Percentiles rank a stretch among this genome's conserved stretches.
These are phyloP conservation scores for Amphipyra tragopoginis DNA, from an alignment of 2,888 invertebrate genomes.

Conservation along the genomic window DNA sequence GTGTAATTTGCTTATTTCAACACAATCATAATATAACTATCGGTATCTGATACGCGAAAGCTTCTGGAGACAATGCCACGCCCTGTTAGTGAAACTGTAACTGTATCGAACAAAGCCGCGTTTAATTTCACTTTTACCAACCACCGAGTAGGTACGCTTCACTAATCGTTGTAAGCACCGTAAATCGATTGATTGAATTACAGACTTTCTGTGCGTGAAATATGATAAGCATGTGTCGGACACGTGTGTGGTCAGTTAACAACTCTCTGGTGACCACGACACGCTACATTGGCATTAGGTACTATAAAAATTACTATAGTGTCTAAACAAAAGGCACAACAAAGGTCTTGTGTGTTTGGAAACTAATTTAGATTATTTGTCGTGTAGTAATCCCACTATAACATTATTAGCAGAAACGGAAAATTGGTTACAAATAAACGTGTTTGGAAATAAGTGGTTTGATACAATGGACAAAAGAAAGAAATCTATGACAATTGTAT, in stretches of 20 bases:
- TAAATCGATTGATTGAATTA: constrained; percentile 77
- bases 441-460: constrained; percentile 23
- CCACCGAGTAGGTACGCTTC: constrained; percentile 72
- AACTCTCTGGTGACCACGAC: constrained; percentile 6
- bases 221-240: constrained; percentile 58
- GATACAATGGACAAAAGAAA: constrained; percentile 32
- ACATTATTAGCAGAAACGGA: neutral
- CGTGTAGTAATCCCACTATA: neutral
- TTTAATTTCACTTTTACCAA: constrained; percentile 82
- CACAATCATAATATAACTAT: constrained; percentile 14
- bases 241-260: constrained; percentile 31
- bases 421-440: neutral
- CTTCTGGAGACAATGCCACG: constrained; percentile 60
- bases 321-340: neutral
- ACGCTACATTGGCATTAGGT: neutral
- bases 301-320: neutral
- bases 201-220: constrained; percentile 76
- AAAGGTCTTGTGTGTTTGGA: neutral
- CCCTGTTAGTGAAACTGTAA: constrained; percentile 68
- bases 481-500: constrained; percentile 33
- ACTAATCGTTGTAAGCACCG: constrained; percentile 77
- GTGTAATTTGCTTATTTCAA: constrained; percentile 22
- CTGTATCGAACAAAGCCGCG: constrained; percentile 67
- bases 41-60: constrained; percentile 59
- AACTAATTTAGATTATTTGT: neutral